Evolutionary conservation across 2,797 vertebrate species (phyloP).

Genomic region (Clarias laeviceps): DNA sequence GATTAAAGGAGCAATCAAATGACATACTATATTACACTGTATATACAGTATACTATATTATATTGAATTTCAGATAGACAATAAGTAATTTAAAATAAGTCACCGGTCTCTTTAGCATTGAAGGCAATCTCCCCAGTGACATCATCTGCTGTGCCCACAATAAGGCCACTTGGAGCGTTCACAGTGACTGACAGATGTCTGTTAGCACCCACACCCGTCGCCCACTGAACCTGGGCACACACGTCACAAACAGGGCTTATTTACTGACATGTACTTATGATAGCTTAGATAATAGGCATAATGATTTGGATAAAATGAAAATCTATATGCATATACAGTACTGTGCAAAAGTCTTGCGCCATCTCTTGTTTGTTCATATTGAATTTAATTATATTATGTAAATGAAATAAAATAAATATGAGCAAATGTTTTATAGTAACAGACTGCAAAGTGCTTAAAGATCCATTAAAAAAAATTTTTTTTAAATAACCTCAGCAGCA

Average conservation of each 20-base stretch:
- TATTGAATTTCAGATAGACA: not conserved
- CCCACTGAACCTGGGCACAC: constrained; percentile 85
- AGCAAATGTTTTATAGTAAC: too few relatives aligned
- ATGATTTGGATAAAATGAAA: not conserved
- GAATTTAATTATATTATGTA: too few relatives aligned
- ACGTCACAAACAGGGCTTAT: not conserved
- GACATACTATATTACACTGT: not conserved
- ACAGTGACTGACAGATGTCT: constrained; percentile 78
- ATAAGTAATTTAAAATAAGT: not conserved
- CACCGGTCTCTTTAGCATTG: constrained; percentile 81
- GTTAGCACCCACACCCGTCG: constrained; percentile 77
- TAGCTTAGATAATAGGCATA: not conserved
- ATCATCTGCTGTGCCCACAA: constrained; percentile 75
- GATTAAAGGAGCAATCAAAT: not conserved
- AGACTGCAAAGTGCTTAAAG: too few relatives aligned
- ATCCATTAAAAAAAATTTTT: too few relatives aligned
- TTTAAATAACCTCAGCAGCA: too few relatives aligned
- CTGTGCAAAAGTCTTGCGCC: not conserved
- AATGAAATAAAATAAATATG: too few relatives aligned
- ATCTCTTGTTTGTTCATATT: too few relatives aligned
- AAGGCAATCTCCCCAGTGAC: constrained; percentile 86
- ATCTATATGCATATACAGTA: not conserved
- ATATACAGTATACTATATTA: too few relatives aligned
- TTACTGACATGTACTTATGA: not conserved
- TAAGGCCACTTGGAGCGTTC: constrained; percentile 75